Evolutionary conservation across 2,888 invertebrate species (phyloP).

Genomic region (Leptinotarsa peninsularis): DNA sequence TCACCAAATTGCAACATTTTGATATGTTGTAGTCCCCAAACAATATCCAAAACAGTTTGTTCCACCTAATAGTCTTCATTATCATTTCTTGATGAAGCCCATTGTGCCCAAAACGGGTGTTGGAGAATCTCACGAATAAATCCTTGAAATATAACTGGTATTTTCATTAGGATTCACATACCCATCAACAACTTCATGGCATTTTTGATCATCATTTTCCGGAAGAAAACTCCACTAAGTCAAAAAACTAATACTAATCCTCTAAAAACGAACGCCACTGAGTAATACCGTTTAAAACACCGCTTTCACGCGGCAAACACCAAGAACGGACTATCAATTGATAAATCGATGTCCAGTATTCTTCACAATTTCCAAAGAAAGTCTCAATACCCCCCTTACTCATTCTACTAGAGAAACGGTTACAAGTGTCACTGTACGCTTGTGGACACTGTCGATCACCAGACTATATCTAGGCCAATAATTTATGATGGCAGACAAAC

Average conservation of each 20-base stretch:
- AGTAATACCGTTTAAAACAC: background rate
- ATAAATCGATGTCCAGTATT: conserved; percentile 24
- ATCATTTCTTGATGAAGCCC: no score
- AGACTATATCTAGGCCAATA: conserved; percentile 9
- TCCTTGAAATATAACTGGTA: no score
- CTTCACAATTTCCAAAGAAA: conserved; percentile 5
- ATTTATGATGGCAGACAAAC: background rate
- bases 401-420: conserved; percentile 27
- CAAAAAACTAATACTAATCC: background rate
- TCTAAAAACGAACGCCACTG: background rate
- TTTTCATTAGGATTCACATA: background rate
- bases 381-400: background rate
- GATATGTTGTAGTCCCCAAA: no score
- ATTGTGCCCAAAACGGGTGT: no score
- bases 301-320: conserved; percentile 19
- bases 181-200: conserved; percentile 29
- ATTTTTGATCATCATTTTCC: conserved; percentile 29
- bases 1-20: no score
- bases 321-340: conserved; percentile 18
- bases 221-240: background rate
- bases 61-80: no score
- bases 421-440: conserved; percentile 32
- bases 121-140: no score
- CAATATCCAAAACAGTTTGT: no score
- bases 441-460: background rate